These are phyloP conservation scores for Psilopsiagon aurifrons DNA, from an alignment of 2,113 vertebrate species.

Conservation along the genomic window DNA sequence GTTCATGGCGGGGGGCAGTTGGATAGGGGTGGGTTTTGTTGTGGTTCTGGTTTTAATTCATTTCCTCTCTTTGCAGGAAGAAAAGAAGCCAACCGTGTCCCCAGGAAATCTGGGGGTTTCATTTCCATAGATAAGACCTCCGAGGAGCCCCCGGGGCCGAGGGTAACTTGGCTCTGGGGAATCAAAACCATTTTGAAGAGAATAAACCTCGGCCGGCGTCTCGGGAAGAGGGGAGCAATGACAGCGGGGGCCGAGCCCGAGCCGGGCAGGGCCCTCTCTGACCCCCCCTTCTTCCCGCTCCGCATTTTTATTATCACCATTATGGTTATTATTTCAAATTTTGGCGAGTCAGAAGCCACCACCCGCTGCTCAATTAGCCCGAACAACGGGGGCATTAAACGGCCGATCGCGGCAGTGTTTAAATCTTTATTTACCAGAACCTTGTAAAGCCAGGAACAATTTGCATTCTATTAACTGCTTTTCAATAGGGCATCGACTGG, in stretches of 20 bases:
- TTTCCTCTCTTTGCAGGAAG: neutral
- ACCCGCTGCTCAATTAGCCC: slow-evolving; percentile 87
- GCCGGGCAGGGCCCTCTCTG: neutral
- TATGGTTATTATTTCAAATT: slow-evolving; percentile 7
- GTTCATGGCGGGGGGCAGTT: fast-evolving
- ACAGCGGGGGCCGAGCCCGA: neutral
- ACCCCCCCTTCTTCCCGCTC: neutral
- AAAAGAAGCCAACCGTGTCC: neutral
- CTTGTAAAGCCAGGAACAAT: slow-evolving; percentile 90
- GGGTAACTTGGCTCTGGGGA: neutral
- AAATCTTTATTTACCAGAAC: slow-evolving; percentile 97
- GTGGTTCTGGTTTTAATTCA: fast-evolving
- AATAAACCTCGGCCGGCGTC: neutral
- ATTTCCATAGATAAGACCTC: neutral
- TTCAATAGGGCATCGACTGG: slow-evolving; percentile 95
- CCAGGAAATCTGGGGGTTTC: neutral
- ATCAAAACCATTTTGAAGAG: neutral
- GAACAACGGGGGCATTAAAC: slow-evolving; percentile 89
- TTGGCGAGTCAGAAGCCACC: slow-evolving; percentile 76
- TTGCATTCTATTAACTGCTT: slow-evolving; percentile 98
- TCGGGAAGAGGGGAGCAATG: neutral
- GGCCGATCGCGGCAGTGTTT: slow-evolving; percentile 88
- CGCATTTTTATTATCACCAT: neutral
- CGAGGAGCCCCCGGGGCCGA: neutral
- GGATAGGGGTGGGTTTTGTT: neutral